Percentiles rank a stretch among this genome's conserved stretches.
These are phyloP conservation scores for Achroia grisella DNA, from an alignment of 1,140 invertebrate species.

Conservation along the genomic window DNA sequence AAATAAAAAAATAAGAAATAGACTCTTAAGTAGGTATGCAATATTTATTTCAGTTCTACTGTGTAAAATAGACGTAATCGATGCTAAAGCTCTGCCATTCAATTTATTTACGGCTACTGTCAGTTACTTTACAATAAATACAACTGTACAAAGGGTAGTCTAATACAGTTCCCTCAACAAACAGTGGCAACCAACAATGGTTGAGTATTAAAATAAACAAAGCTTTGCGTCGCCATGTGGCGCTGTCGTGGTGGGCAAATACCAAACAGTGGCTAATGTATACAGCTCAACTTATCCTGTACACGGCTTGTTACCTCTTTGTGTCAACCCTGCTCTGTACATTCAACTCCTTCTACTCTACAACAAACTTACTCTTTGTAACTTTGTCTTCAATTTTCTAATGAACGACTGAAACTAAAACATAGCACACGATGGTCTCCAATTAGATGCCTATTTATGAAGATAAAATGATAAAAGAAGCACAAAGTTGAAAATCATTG, in stretches of 20 bases:
- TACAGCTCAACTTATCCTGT: constrained; percentile 34
- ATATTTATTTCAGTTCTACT: too few species aligned
- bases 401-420: constrained; percentile 19
- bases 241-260: constrained; percentile 43
- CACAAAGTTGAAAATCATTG: constrained; percentile 7
- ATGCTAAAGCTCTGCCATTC: too few species aligned
- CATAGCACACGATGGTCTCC: constrained; percentile 1
- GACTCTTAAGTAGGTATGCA: too few species aligned
- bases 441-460: neutral
- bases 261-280: constrained; percentile 57
- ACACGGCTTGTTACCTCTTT: neutral
- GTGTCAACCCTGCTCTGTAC: neutral
- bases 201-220: constrained; percentile 71
- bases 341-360: constrained; percentile 1
- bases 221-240: constrained; percentile 51
- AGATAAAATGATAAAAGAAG: neutral
- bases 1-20: too few species aligned
- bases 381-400: constrained; percentile 19
- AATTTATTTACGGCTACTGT: neutral
- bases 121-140: constrained; percentile 17
- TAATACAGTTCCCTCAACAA: constrained; percentile 56
- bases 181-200: constrained; percentile 55
- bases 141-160: constrained; percentile 58
- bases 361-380: constrained; percentile 8
- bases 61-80: too few species aligned